Conservation (phyloP, 2,888 invertebrate genomes). For the Spatulosminthurus flaviceps region DNA sequence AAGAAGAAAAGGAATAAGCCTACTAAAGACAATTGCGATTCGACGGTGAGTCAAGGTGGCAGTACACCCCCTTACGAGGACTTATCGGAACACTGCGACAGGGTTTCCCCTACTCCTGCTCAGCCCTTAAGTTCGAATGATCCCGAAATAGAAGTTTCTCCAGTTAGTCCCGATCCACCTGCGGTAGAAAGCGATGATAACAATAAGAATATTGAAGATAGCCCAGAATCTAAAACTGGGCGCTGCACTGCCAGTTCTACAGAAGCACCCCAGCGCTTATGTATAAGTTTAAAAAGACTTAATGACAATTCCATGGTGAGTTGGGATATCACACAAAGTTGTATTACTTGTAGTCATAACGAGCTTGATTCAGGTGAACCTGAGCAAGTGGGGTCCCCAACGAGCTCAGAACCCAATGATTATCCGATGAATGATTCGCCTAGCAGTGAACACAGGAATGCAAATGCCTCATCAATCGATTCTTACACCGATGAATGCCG, state of each 20-base stretch:
- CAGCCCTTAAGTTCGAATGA: background rate
- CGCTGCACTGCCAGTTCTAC: background rate
- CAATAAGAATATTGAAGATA: background rate
- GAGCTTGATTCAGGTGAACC: slow-evolving; percentile 45
- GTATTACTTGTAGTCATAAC: slow-evolving; percentile 43
- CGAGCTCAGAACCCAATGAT: slow-evolving; percentile 41
- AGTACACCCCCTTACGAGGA: slow-evolving; percentile 22
- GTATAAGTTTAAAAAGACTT: slow-evolving; percentile 78
- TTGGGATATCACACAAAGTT: slow-evolving; percentile 65
- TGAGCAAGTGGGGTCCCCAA: slow-evolving; percentile 37
- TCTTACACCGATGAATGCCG: slow-evolving; percentile 51
- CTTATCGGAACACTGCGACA: background rate
- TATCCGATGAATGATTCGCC: slow-evolving; percentile 51
- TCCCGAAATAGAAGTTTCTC: background rate
- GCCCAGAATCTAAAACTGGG: background rate
- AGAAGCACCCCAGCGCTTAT: slow-evolving; percentile 73
- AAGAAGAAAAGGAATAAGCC: slow-evolving; percentile 49
- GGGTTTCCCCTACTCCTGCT: background rate
- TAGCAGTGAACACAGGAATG: slow-evolving; percentile 38
- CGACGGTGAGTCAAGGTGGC: slow-evolving; percentile 12
- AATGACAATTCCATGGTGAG: slow-evolving; percentile 76
- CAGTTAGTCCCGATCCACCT: background rate
- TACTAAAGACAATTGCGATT: slow-evolving; percentile 50
- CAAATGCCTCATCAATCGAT: slow-evolving; percentile 48
- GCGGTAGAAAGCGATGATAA: background rate